Percentiles rank a stretch among this genome's conserved stretches.
Evolutionary conservation across 2,797 vertebrate genomes (phyloP).

Genomic region (Emydoidea blandingii): DNA sequence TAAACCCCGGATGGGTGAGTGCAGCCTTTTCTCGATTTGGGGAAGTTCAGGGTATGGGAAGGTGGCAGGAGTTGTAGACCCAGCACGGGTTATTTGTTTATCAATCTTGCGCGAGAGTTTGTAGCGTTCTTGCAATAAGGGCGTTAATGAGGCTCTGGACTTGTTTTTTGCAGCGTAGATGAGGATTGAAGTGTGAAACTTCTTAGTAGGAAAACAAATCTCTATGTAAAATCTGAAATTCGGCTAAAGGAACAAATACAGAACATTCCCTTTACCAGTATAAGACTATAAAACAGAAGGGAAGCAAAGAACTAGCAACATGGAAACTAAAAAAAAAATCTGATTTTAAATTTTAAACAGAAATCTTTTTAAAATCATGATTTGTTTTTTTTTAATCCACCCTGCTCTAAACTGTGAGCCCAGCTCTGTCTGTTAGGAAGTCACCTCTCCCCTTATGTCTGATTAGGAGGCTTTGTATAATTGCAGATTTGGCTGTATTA

Average conservation of each 20-base stretch:
- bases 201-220: neutral
- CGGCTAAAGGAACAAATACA: neutral
- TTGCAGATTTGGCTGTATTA: fast-evolving
- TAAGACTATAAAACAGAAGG: too few relatives aligned
- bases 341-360: neutral
- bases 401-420: neutral
- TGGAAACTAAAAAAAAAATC: neutral
- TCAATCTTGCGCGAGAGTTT: fast-evolving
- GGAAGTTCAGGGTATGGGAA: fast-evolving
- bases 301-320: too few relatives aligned
- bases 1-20: neutral
- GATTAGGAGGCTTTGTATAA: neutral
- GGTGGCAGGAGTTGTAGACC: fast-evolving
- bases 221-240: neutral
- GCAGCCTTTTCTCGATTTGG: fast-evolving
- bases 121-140: neutral
- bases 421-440: fast-evolving
- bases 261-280: neutral
- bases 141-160: fast-evolving
- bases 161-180: neutral
- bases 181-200: neutral
- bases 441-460: neutral
- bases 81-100: too few relatives aligned
- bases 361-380: too few relatives aligned
- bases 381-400: neutral